These are phyloP conservation scores for Empidonax alnorum DNA, from an alignment of 2,113 vertebrate genomes.

Conservation along the genomic window DNA sequence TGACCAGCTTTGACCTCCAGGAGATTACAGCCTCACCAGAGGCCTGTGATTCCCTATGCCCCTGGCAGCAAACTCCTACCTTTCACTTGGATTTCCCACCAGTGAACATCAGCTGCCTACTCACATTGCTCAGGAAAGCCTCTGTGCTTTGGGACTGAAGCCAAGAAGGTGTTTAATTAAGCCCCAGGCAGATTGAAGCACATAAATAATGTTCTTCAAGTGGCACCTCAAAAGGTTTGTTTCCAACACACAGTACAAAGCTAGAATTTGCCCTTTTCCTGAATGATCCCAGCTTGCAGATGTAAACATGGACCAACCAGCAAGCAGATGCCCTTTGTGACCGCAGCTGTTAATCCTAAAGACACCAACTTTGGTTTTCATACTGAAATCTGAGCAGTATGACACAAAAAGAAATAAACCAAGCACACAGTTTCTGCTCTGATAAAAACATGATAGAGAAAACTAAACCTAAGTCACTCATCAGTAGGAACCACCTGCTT, in stretches of 20 bases:
- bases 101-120: background rate
- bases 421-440: background rate
- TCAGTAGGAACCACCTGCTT: background rate
- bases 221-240: background rate
- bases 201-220: background rate
- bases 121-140: background rate
- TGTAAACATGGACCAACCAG: background rate
- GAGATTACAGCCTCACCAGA: background rate
- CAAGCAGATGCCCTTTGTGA: background rate
- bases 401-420: background rate
- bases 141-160: background rate
- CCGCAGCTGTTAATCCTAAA: background rate
- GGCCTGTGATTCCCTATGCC: rapidly evolving
- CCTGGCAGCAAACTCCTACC: background rate
- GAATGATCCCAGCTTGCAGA: background rate
- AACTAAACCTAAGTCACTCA: background rate
- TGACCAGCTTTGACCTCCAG: background rate
- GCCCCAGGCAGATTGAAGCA: background rate
- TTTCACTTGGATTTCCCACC: background rate
- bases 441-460: background rate
- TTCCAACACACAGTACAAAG: background rate
- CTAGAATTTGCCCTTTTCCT: background rate
- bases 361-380: background rate
- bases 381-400: background rate
- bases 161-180: background rate